These are phyloP conservation scores for Aptenodytes forsteri DNA, from an alignment of 2,113 vertebrate species.

Conservation along the genomic window DNA sequence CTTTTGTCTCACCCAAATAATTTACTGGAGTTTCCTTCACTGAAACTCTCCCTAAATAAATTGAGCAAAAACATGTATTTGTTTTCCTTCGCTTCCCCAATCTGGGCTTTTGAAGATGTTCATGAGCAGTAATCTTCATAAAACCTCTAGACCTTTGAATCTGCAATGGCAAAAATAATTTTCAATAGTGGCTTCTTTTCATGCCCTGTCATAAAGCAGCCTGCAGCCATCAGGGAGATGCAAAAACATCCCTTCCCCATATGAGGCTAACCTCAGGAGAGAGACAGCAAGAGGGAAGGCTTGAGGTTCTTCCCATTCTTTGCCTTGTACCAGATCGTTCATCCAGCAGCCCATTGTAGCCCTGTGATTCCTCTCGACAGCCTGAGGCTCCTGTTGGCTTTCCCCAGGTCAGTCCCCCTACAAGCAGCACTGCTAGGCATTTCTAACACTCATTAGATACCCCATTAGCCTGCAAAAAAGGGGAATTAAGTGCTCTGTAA, in stretches of 20 bases:
- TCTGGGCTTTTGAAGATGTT: not conserved
- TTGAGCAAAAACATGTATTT: not conserved
- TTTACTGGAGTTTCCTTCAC: not conserved
- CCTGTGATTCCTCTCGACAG: not conserved
- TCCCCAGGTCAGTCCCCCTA: not conserved
- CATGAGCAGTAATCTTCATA: not conserved
- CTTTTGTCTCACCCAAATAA: not conserved
- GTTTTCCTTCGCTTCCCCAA: not conserved
- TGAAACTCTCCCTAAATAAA: not conserved
- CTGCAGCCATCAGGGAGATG: not conserved
- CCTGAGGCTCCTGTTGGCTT: not conserved
- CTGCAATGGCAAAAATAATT: not conserved
- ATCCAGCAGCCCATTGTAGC: not conserved
- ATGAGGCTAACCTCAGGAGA: not conserved
- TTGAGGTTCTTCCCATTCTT: not conserved
- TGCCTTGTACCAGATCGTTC: not conserved
- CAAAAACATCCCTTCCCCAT: not conserved
- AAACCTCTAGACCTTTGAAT: not conserved
- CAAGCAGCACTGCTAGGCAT: not conserved
- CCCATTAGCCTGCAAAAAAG: not conserved
- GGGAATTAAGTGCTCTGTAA: not conserved
- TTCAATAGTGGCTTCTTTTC: not conserved
- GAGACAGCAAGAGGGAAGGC: not conserved
- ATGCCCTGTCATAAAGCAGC: not conserved
- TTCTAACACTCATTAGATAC: not conserved